Base-by-base conservation (phyloP, 2,113 vertebrate species). In the Neolamprologus caudopunctatus region DNA sequence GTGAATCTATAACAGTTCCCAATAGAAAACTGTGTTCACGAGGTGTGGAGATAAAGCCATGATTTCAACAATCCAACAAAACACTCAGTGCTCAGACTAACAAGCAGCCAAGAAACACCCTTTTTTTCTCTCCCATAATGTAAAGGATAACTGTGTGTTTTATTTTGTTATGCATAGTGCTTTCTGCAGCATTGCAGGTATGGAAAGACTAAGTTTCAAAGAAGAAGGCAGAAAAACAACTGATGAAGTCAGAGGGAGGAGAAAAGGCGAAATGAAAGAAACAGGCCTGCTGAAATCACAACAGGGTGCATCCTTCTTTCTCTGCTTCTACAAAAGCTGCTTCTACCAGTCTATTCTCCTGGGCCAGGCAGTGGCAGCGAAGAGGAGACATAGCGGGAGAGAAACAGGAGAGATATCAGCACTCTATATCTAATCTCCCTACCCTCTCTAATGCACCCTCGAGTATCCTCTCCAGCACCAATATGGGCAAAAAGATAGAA, bases 381-480 rank as follows among this genome's bases (percentile, higher is more conserved):
- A 73, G 88, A 85, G 86, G 85, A 92, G 88, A 73, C 57, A 50
- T 33, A 42, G 63, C 24, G 21, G 81, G 80, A 71, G 86, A 75
- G 88, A 82, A 85, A 89, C 35, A 51, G 51, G 37, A 86, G 79
- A 80, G 83, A 86, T 94, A 95, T 95, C 95, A 89, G 90, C 92
- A 80, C 82, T 86, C 89, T 78, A 89, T 88, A 95, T 95, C 94
- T 95, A 92, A 95, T 94, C 94, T 93, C 84, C 82, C 89, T 83
- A 85, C 82, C 90, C 89, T 89, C 90, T 93, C 90, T 92, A 92
- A 94, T 90, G 91, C 84, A 86, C 93, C 93, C 92, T 68, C 53
- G 85, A 94, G 92, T 88, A 89, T 90, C 89, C 89, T 91, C 89
- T 93, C 86, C 89, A 81, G 88, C 80, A 53, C 81, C 12, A 78